Evolutionary conservation across 2,797 vertebrate genomes (phyloP).

Genomic region (Coendou prehensilis): DNA sequence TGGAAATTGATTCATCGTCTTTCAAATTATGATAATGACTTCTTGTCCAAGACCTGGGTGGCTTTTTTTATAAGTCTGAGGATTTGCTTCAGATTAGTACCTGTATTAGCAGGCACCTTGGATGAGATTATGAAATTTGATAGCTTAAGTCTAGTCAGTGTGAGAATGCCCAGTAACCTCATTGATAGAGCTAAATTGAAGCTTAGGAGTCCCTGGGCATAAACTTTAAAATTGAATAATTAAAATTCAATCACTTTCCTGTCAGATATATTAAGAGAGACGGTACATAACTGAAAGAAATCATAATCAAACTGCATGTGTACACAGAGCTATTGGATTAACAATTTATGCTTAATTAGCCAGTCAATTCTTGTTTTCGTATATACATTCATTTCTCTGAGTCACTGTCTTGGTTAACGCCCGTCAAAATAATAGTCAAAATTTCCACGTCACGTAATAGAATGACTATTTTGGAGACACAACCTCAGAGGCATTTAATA

Average conservation of each 20-base stretch:
- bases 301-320: constrained; percentile 60
- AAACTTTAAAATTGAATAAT: constrained; percentile 74
- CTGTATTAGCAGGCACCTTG: constrained; percentile 15
- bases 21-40: background rate
- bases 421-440: constrained; percentile 38
- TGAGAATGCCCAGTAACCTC: background rate
- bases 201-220: constrained; percentile 14
- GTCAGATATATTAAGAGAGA: constrained; percentile 65
- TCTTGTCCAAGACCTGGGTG: background rate
- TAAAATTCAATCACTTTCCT: constrained; percentile 74
- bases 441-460: background rate
- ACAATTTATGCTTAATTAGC: constrained; percentile 71
- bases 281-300: constrained; percentile 63
- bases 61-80: background rate
- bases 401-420: background rate
- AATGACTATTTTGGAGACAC: constrained; percentile 17
- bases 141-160: background rate
- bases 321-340: constrained; percentile 55
- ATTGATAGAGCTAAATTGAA: constrained; percentile 60
- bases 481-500: constrained; percentile 38
- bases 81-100: constrained; percentile 38
- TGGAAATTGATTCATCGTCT: background rate
- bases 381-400: background rate
- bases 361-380: constrained; percentile 69
- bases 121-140: background rate